These are phyloP conservation scores for Bradypus variegatus DNA, from an alignment of 2,797 vertebrate species.

Conservation along the genomic window DNA sequence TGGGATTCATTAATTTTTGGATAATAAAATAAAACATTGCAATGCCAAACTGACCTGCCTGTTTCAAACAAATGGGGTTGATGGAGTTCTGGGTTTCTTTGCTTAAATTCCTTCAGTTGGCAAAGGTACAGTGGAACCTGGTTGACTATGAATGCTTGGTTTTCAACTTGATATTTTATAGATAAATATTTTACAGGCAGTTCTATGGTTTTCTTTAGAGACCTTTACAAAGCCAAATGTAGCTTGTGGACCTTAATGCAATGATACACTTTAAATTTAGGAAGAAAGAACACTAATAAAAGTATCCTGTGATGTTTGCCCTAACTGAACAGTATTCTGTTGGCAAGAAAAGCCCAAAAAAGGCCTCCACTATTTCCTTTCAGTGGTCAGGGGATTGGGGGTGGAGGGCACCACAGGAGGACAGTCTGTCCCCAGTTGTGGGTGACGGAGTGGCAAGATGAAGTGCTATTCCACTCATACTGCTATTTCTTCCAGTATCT, in stretches of 20 bases:
- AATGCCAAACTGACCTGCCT: neutral
- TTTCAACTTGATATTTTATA: constrained; percentile 34
- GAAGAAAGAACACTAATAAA: constrained; percentile 33
- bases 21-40: neutral
- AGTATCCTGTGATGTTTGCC: constrained; percentile 11
- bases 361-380: constrained; percentile 19
- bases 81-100: neutral
- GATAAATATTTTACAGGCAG: neutral
- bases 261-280: constrained; percentile 23
- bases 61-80: neutral
- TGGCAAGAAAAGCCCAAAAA: constrained; percentile 38
- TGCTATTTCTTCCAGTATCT: neutral
- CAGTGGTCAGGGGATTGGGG: neutral
- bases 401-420: neutral
- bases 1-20: constrained; percentile 17
- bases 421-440: neutral
- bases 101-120: constrained; percentile 1
- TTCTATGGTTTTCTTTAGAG: constrained; percentile 31
- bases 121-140: neutral
- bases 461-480: neutral
- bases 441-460: neutral
- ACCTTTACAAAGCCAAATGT: constrained; percentile 13
- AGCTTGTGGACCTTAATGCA: neutral
- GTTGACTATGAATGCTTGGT: neutral
- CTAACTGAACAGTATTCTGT: neutral